Conservation (phyloP, 2,113 vertebrate species). For the Spea bombifrons region DNA sequence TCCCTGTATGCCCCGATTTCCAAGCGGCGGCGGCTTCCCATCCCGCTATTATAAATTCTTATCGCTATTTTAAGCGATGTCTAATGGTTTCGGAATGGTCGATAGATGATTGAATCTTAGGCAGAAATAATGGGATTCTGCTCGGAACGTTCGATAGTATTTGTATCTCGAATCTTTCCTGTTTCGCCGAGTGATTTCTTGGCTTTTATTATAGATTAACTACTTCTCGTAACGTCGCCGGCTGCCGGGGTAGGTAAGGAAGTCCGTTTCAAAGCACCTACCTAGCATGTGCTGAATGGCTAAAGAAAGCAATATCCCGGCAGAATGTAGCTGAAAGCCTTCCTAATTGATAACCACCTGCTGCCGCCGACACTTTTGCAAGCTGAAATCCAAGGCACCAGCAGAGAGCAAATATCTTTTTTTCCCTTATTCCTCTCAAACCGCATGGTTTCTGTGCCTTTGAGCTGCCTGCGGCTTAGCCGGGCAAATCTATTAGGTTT, state of each 20-base stretch:
- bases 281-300: constrained; percentile 17
- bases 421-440: constrained; percentile 20
- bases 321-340: constrained; percentile 22
- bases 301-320: constrained; percentile 30
- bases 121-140: too few relatives aligned
- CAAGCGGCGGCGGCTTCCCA: too few relatives aligned
- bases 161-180: too few relatives aligned
- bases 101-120: too few relatives aligned
- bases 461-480: constrained; percentile 26
- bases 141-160: too few relatives aligned
- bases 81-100: too few relatives aligned
- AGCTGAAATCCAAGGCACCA: constrained; percentile 26
- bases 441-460: constrained; percentile 9
- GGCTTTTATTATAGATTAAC: too few relatives aligned
- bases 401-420: constrained; percentile 28
- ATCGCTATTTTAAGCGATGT: too few relatives aligned
- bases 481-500: constrained; percentile 31
- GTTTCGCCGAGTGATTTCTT: too few relatives aligned
- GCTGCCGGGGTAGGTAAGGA: constrained; percentile 2
- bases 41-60: too few relatives aligned
- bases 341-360: constrained; percentile 40
- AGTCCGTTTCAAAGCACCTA: constrained; percentile 2
- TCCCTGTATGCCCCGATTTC: too few relatives aligned
- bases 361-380: constrained; percentile 20
- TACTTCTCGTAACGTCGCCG: not conserved